phyloP scores from a whole-genome alignment of 2,113 vertebrate genomes.

The Aleadryas rufinucha region DNA sequence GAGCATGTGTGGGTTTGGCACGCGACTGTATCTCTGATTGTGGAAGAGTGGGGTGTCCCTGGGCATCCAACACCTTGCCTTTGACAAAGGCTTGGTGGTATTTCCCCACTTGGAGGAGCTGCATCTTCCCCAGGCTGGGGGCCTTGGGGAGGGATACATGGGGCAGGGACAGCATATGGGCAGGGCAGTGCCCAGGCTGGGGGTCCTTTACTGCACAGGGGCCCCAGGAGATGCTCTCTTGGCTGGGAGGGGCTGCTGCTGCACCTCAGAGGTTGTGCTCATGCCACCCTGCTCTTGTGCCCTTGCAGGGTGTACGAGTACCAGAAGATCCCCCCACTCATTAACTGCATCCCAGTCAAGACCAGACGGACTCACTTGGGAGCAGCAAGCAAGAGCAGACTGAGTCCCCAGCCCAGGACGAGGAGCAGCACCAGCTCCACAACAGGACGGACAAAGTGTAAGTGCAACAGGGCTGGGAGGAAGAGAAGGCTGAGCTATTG shows the following conservation, averaged over 20 bases:
- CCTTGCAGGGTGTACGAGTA: constrained; percentile 19
- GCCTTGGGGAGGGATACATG: neutral
- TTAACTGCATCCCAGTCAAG: constrained; percentile 46
- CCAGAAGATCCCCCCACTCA: constrained; percentile 60
- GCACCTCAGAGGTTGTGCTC: neutral
- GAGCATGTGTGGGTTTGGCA: neutral
- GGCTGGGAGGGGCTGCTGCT: neutral
- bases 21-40: accelerated
- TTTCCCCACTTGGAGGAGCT: neutral
- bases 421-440: constrained; percentile 1
- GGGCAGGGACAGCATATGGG: neutral
- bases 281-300: accelerated
- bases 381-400: constrained; percentile 7
- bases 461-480: neutral
- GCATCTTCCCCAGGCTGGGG: accelerated
- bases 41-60: neutral
- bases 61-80: accelerated
- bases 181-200: neutral
- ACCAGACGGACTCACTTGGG: neutral
- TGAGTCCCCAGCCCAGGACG: neutral
- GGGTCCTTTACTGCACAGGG: neutral
- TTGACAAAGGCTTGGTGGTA: accelerated
- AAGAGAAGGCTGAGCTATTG: neutral
- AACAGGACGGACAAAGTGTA: neutral
- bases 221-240: neutral